These are phyloP conservation scores for Eupithecia centaureata DNA, from an alignment of 2,888 invertebrate species.

Conservation along the genomic window DNA sequence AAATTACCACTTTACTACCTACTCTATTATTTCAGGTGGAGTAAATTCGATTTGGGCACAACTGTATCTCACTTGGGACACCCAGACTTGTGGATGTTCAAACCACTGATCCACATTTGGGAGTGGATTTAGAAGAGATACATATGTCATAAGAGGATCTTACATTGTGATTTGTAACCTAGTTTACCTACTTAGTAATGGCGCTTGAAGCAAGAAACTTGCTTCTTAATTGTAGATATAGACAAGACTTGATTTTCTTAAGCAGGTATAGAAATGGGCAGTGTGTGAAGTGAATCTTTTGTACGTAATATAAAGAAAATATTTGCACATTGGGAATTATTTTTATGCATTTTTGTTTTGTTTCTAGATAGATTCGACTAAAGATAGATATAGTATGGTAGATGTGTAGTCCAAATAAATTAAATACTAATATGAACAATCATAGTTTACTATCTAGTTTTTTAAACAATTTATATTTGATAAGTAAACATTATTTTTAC, in stretches of 20 bases:
- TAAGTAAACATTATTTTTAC: constrained; percentile 61
- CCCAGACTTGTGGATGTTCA: constrained; percentile 87
- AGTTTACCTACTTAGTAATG: background rate
- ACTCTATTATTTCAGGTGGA: constrained; percentile 71
- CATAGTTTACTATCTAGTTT: constrained; percentile 47
- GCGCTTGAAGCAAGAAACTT: background rate
- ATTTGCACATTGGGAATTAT: no score
- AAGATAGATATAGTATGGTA: background rate
- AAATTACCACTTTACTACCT: background rate
- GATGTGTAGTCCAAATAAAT: constrained; percentile 12
- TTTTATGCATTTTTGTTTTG: no score
- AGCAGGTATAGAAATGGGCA: background rate
- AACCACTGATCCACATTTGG: constrained; percentile 82
- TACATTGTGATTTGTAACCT: background rate
- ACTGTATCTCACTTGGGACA: constrained; percentile 86
- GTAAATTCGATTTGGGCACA: constrained; percentile 83
- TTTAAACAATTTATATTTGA: constrained; percentile 49
- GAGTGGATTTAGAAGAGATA: constrained; percentile 57
- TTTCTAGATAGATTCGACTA: no score
- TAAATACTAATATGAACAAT: constrained; percentile 40
- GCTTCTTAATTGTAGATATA: background rate
- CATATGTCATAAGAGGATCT: constrained; percentile 8
- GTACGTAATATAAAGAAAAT: no score
- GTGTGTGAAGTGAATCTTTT: background rate
- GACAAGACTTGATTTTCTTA: background rate